A percentile compares a stretch with the other conserved stretches of the same genome.
Evolutionary conservation across 2,888 invertebrate genomes (phyloP).

Genomic region (Agapetus fuscipes): DNA sequence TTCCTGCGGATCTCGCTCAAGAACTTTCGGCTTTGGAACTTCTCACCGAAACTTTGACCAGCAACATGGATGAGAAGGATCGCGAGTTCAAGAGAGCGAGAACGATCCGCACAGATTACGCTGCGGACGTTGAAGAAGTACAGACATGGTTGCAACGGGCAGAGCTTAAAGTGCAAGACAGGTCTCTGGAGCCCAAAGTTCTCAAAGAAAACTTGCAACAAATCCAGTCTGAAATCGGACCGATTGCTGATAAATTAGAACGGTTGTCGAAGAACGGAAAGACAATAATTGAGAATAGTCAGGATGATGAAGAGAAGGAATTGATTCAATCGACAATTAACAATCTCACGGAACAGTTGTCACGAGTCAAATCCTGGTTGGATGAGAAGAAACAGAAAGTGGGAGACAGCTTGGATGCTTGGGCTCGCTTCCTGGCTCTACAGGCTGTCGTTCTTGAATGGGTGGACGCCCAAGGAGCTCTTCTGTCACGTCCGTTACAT

Average conservation of each 20-base stretch:
- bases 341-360: conserved; percentile 67
- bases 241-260: conserved; percentile 66
- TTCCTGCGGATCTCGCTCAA: conserved; percentile 70
- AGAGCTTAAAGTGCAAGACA: conserved; percentile 73
- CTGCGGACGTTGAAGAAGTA: conserved; percentile 68
- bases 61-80: conserved; percentile 79
- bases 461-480: conserved; percentile 72
- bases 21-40: conserved; percentile 76
- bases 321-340: conserved; percentile 66
- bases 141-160: conserved; percentile 77
- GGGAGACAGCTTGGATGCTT: conserved; percentile 80
- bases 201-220: conserved; percentile 70
- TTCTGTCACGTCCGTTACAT: conserved; percentile 69
- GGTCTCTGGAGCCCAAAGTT: conserved; percentile 64
- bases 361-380: conserved; percentile 66
- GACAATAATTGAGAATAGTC: conserved; percentile 68
- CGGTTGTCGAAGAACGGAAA: conserved; percentile 69
- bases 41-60: conserved; percentile 65
- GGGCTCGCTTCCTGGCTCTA: conserved; percentile 75
- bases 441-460: conserved; percentile 74
- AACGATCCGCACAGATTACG: conserved; percentile 71
- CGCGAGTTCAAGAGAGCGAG: conserved; percentile 80
- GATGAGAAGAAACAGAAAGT: conserved; percentile 77
- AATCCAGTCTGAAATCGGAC: conserved; percentile 64
- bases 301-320: conserved; percentile 66